Percentiles rank a stretch among this genome's conserved stretches.
Evolutionary conservation across 2,113 vertebrate species (phyloP).

Genomic region (Todiramphus saurophagus): DNA sequence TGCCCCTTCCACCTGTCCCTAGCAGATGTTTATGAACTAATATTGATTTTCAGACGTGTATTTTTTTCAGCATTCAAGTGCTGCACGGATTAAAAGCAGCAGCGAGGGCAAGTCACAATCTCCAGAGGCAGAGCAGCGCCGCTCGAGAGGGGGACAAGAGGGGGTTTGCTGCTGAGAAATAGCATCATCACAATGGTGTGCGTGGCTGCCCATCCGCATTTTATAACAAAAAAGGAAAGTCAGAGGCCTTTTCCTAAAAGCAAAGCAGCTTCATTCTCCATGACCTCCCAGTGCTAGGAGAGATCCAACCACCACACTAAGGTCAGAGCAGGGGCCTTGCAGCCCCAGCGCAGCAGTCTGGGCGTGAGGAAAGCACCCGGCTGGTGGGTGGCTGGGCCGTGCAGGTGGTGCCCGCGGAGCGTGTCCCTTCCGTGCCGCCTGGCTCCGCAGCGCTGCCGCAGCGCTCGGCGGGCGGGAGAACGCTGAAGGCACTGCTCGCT

Average conservation of each 20-base stretch:
- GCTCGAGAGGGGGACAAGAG: rapidly evolving
- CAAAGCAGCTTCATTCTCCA: rapidly evolving
- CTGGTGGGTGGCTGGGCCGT: rapidly evolving
- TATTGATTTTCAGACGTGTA: background rate
- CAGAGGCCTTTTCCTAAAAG: background rate
- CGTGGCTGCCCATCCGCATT: background rate
- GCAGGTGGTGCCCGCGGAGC: background rate
- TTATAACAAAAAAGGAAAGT: too few species aligned
- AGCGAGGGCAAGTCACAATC: background rate
- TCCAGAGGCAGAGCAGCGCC: background rate
- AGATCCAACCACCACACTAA: rapidly evolving
- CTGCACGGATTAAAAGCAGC: background rate
- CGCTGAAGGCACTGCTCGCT: background rate
- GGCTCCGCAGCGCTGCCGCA: rapidly evolving
- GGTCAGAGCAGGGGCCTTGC: background rate
- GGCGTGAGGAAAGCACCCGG: rapidly evolving
- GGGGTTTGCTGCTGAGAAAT: background rate
- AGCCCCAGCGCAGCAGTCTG: background rate
- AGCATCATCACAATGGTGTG: rapidly evolving
- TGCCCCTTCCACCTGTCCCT: background rate
- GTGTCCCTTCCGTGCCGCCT: rapidly evolving
- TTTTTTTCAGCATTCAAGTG: background rate
- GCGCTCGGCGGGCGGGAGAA: rapidly evolving
- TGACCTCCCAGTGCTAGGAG: background rate
- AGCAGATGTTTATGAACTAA: background rate